Base-by-base conservation (phyloP, 2,113 vertebrate species). In the Microcebus ravelobensis region DNA sequence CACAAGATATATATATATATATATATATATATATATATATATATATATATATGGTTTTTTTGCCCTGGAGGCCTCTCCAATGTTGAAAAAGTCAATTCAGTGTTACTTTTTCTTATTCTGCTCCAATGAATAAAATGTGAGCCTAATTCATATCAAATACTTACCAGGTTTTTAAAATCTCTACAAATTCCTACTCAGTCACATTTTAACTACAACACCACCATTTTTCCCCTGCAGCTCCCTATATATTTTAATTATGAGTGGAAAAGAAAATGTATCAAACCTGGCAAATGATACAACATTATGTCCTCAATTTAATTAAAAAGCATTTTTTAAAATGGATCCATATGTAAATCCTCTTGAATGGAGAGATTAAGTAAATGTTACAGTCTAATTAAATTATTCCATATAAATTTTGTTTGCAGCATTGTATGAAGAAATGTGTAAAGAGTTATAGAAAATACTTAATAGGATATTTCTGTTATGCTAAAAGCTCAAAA, bases 231-330 rank as follows among this genome's bases (percentile, higher is more conserved):
- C 70, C 50, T 79, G 45, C 25, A 97, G 34, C 65, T 95, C 45
- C 94, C 63, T 96, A 87, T 94, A 77, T 90, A 82, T 97, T 98
- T 96, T 98, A 96, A 98, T 97, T 96, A 98, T 4, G 39, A 93
- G 57, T 77, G 45, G 2, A 36, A 96, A 87, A 83, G 45, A 95
- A 95, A 97, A n/a, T 87, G 87, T 91, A 97, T 90, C 71, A 88
- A 97, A 97, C 55, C 67, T 95, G 87, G 31, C 73, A 95, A 97
- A 95, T 82, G 57, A 95, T 57, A 92, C 87, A 92, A 92, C 88
- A 96, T 42, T 93, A 88, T 3, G 17, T 88, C 95, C 85, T 96
- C 85, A 50, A 45, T 96, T 98, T 97, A 97, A 97, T 97, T 93
- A 97, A 88, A 48, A 87, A 73, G 91, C 48, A 88, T 96, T 95